A percentile compares a stretch with the other conserved stretches of the same genome.
These are phyloP conservation scores for Phthorimaea operculella DNA, from an alignment of 1,140 invertebrate species.

Conservation along the genomic window DNA sequence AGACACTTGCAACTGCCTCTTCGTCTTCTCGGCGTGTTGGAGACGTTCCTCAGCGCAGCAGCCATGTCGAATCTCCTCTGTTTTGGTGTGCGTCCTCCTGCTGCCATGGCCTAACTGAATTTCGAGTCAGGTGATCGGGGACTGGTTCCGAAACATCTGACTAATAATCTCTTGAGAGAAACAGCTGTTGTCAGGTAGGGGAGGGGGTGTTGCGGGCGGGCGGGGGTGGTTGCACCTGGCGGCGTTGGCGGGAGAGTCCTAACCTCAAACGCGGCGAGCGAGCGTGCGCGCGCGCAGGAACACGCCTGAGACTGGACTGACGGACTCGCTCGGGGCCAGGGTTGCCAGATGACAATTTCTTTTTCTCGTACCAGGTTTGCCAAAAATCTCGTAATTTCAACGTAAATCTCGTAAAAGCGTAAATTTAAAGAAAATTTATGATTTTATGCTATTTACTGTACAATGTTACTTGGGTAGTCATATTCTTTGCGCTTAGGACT, in stretches of 20 bases:
- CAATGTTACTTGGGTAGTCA: no score
- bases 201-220: conserved; percentile 29
- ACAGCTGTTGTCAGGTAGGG: conserved; percentile 59
- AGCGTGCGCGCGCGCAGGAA: conserved; percentile 37
- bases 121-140: conserved; percentile 52
- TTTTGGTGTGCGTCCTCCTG: conserved; percentile 57
- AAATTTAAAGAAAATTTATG: no score
- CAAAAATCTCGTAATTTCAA: no score
- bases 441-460: no score
- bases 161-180: conserved; percentile 62
- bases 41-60: conserved; percentile 34
- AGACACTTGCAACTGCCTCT: conserved; percentile 60
- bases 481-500: no score
- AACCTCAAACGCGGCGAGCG: conserved; percentile 47
- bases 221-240: conserved; percentile 56
- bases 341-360: no score
- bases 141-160: conserved; percentile 65
- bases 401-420: no score
- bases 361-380: no score
- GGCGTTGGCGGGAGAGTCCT: conserved; percentile 51
- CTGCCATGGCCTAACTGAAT: conserved; percentile 31
- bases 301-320: conserved; percentile 51
- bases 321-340: conserved; percentile 13
- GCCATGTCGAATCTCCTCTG: conserved; percentile 55
- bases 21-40: conserved; percentile 45